Evolutionary conservation across 2,113 vertebrate genomes (phyloP).

Genomic region (Catharus minimus): DNA sequence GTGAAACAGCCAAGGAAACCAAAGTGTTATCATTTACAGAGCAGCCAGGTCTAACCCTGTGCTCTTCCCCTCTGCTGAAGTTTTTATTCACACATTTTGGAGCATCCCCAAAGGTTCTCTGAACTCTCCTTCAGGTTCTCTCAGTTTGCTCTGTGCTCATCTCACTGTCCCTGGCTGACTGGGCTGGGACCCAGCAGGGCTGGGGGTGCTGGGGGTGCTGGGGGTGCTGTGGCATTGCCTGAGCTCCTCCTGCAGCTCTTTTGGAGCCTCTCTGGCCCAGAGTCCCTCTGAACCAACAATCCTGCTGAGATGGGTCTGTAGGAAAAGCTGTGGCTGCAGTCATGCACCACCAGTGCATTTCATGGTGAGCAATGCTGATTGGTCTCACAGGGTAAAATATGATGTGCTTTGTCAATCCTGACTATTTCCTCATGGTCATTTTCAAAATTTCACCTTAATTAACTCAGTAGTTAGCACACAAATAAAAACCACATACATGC

Average conservation of each 20-base stretch:
- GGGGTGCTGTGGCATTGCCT: background rate
- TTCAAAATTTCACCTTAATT: background rate
- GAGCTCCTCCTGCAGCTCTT: background rate
- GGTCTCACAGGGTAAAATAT: background rate
- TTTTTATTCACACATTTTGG: background rate
- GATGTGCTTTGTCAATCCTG: background rate
- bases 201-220: background rate
- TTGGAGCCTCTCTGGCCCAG: background rate
- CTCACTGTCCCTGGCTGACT: background rate
- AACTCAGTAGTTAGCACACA: background rate
- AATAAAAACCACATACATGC: background rate
- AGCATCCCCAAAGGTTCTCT: background rate
- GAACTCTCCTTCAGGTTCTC: background rate
- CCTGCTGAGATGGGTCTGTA: rapidly evolving
- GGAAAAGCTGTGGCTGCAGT: background rate
- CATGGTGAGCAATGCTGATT: background rate
- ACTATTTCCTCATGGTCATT: background rate
- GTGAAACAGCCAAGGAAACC: background rate
- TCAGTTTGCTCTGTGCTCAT: background rate
- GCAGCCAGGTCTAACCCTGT: background rate
- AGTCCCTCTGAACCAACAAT: background rate
- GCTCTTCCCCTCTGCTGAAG: background rate
- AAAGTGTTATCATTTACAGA: background rate
- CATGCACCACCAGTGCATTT: background rate
- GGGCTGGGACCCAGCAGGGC: background rate